Percentiles rank a stretch among this genome's conserved stretches.
Evolutionary conservation across 2,113 vertebrate species (phyloP).

Genomic region (Nerophis lumbriciformis): DNA sequence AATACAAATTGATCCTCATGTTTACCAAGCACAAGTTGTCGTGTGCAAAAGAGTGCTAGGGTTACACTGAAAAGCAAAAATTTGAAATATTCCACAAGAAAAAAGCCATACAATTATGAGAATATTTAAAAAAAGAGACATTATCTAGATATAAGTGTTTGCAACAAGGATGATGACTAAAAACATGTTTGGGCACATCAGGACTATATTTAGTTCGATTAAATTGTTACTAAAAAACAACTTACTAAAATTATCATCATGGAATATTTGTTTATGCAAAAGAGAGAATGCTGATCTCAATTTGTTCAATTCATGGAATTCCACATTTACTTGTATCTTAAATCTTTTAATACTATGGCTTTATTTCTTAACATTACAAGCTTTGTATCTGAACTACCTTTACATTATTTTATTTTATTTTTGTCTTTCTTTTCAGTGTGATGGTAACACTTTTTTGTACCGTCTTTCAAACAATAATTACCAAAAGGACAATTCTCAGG

Average conservation of each 20-base stretch:
- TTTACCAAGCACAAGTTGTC: slow-evolving; percentile 14
- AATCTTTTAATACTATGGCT: not conserved
- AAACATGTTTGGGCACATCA: no score
- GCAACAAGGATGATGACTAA: no score
- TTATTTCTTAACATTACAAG: no score
- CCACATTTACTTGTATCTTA: not conserved
- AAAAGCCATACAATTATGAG: not conserved
- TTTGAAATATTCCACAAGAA: slow-evolving; percentile 6
- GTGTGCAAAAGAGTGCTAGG: not conserved
- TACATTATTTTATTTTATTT: no score
- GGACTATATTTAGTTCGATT: no score
- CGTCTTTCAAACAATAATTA: not conserved
- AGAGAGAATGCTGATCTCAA: not conserved
- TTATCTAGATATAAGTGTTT: no score
- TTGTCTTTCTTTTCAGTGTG: not conserved
- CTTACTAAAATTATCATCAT: no score
- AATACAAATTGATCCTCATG: slow-evolving; percentile 43
- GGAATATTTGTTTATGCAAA: no score
- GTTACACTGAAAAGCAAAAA: not conserved
- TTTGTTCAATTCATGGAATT: not conserved
- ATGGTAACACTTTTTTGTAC: not conserved
- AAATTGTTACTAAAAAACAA: no score
- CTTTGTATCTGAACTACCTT: no score
- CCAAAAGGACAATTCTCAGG: not conserved
- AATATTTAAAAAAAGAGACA: no score